phyloP scores from a whole-genome alignment of 2,113 vertebrate species.

The Pyxicephalus adspersus region DNA sequence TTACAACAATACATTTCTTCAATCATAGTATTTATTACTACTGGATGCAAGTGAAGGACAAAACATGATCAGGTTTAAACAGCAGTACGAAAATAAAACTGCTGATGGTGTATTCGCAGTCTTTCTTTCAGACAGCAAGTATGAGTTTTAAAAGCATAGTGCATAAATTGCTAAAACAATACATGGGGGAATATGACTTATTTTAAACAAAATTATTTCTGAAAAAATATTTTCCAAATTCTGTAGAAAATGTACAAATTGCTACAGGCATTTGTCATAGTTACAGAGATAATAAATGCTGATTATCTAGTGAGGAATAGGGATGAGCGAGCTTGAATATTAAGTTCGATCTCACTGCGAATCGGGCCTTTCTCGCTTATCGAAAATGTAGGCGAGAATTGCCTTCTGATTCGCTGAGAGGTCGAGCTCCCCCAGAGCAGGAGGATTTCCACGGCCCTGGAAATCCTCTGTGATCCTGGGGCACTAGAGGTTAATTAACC shows the following conservation, averaged over 20 bases:
- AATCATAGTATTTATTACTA: conserved; percentile 6
- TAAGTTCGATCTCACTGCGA: too few relatives aligned
- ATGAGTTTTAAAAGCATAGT: not conserved
- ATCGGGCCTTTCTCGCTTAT: too few relatives aligned
- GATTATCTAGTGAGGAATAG: too few relatives aligned
- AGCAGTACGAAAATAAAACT: conserved; percentile 67
- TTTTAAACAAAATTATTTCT: not conserved
- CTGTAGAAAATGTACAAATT: not conserved
- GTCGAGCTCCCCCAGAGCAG: too few relatives aligned
- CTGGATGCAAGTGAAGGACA: conserved; percentile 20
- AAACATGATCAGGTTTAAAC: conserved; percentile 54
- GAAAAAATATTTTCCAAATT: not conserved
- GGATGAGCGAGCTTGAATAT: too few relatives aligned
- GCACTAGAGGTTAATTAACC: too few relatives aligned
- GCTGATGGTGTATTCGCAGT: conserved; percentile 59
- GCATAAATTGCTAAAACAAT: not conserved
- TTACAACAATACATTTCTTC: not conserved
- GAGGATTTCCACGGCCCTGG: too few relatives aligned
- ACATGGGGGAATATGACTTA: not conserved
- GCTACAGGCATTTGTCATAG: too few relatives aligned
- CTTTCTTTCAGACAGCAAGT: conserved; percentile 43
- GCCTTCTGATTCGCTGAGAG: too few relatives aligned
- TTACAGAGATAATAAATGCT: too few relatives aligned
- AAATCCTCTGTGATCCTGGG: too few relatives aligned
- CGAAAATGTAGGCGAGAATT: too few relatives aligned